Evolutionary conservation across 2,797 vertebrate genomes (phyloP).

Genomic region (Acropternis orthonyx): DNA sequence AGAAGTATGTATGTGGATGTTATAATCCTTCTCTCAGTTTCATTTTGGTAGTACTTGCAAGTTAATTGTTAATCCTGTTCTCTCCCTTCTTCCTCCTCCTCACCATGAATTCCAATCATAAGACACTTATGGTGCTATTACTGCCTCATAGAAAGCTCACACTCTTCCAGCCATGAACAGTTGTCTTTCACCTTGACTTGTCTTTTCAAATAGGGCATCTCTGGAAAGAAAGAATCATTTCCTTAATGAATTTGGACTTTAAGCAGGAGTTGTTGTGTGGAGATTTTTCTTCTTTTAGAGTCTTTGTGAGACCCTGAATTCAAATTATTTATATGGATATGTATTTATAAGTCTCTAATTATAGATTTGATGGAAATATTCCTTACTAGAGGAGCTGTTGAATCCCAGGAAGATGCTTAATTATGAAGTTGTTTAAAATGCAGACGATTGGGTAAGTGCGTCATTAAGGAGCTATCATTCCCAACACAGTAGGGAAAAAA

Average conservation of each 20-base stretch:
- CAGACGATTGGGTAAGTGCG: neutral
- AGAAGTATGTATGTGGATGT: neutral
- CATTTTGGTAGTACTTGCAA: neutral
- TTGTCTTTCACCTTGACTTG: neutral
- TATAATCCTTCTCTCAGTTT: neutral
- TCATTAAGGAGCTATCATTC: conserved; percentile 12
- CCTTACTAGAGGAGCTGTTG: neutral
- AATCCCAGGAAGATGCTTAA: neutral
- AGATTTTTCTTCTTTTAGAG: neutral
- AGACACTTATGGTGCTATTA: neutral
- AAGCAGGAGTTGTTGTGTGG: neutral
- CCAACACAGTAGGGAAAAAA: neutral
- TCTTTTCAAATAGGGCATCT: neutral
- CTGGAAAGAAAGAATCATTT: neutral
- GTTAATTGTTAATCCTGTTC: neutral
- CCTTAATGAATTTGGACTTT: neutral
- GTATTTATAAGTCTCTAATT: neutral
- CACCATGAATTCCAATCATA: neutral
- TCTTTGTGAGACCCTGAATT: neutral
- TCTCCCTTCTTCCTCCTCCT: neutral
- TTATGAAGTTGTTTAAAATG: conserved; percentile 34
- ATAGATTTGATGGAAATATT: neutral
- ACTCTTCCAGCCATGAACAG: neutral
- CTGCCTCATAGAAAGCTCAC: neutral
- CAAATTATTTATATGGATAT: neutral